Conservation (phyloP, 2,797 vertebrate genomes). For the Alosa sapidissima region DNA sequence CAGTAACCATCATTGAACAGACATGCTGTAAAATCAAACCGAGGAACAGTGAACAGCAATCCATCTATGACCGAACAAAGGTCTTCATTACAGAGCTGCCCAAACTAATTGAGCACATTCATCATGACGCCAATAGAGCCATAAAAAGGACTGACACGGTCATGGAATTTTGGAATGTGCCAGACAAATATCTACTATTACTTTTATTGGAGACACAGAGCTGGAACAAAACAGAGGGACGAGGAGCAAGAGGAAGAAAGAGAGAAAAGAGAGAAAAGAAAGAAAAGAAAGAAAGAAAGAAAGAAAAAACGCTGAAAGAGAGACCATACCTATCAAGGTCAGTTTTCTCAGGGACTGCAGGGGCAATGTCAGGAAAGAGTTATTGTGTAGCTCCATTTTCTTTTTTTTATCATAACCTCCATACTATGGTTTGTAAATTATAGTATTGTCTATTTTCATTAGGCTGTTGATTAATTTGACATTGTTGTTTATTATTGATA, state of each 20-base stretch:
- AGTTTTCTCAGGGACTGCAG: neutral
- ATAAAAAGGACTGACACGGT: neutral
- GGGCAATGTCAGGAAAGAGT: neutral
- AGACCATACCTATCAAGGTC: neutral
- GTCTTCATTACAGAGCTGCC: neutral
- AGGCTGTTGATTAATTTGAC: no score
- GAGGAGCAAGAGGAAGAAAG: neutral
- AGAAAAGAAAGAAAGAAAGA: neutral
- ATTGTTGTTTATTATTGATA: no score
- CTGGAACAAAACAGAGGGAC: neutral
- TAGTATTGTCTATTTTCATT: no score
- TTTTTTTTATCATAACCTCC: no score
- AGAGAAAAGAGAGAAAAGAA: neutral
- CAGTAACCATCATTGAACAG: neutral
- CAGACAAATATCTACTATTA: neutral
- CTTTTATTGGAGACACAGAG: neutral
- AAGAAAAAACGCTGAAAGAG: neutral
- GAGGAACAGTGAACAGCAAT: neutral
- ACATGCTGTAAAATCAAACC: neutral
- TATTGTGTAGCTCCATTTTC: neutral
- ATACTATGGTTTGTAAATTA: no score
- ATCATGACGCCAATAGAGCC: neutral
- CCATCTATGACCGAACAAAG: neutral
- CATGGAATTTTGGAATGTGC: neutral
- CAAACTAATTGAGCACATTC: constrained; percentile 8